Base-by-base conservation (phyloP, 2,113 vertebrate species). In the Zosterops hypoxanthus region DNA sequence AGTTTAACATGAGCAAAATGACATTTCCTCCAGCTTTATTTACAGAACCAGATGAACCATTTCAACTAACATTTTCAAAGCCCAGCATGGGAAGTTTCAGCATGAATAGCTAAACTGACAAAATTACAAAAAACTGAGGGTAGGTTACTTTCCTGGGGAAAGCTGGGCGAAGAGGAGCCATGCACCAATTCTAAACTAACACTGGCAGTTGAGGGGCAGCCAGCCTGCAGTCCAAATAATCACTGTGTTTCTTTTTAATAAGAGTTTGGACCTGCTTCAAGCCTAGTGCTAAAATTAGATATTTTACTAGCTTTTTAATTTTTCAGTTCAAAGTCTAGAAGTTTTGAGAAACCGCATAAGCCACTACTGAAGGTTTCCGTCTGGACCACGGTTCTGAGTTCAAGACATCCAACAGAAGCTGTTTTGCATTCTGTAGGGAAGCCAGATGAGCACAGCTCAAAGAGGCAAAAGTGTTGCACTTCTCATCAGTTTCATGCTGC, bases 11-110 rank as follows among this genome's bases (percentile, higher is more conserved):
- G 75, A 96, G 50, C 75, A 80, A 95, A 90, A 91, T 47, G 86
- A 93, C 71, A 82, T 96, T 95, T 91, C 70, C 82, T 90, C 68
- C 59, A 82, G 79, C 77, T 94, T 92, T 94, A 80, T 94, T 95
- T 96, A 85, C 78, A 85, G 92, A 97, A 80, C 71, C 90, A 95
- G 82, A 85, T 86, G 91, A 95, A 92, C 78, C 84, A 91, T 95
- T 95, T 93, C 92, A 91, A 73, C 78, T 88, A 76, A 90, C 63
- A 52, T 95, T 93, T 96, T 93, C 91, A 91, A 91, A 94, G 80
- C 84, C 66, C 82, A 92, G 59, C 63, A 82, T 66, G 82, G 66
- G 78, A 88, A 92, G 19, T 82, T 94, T 91, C 93, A 95, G 87
- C 75, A 68, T 3, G 1, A 78, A 87, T 34, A 91, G 61, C 68